These are phyloP conservation scores for Chelonia mydas DNA, from an alignment of 2,797 vertebrate genomes.

Conservation along the genomic window DNA sequence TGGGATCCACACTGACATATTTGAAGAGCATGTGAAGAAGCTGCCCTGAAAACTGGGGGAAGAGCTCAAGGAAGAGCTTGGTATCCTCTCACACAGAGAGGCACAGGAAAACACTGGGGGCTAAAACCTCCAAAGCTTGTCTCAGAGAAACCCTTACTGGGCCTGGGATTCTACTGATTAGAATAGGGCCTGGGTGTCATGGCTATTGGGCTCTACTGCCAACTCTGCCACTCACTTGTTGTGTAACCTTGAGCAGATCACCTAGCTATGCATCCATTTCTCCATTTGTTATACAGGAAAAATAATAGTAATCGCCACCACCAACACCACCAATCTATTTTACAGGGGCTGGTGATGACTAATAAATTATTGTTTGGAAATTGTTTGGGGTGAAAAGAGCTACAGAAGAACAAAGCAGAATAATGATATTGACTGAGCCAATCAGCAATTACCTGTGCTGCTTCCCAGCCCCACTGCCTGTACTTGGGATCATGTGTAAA, in stretches of 20 bases:
- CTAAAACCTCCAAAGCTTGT: not conserved
- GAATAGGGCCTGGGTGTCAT: not conserved
- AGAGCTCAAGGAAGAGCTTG: not conserved
- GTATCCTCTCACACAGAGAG: not conserved
- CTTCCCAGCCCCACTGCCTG: conserved; percentile 98
- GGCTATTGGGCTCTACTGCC: not conserved
- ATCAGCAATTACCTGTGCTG: conserved; percentile 87
- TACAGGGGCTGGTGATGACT: not conserved
- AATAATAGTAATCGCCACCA: accelerated
- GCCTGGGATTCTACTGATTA: not conserved
- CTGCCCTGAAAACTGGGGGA: not conserved
- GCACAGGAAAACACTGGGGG: not conserved
- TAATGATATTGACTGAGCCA: not conserved
- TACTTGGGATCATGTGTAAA: conserved; percentile 98
- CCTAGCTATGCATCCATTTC: not conserved
- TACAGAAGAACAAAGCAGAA: not conserved
- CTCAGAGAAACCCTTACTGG: accelerated
- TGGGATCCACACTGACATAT: not conserved
- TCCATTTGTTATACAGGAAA: not conserved
- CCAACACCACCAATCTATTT: accelerated
- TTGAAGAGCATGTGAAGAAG: not conserved
- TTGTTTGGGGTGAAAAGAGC: not conserved
- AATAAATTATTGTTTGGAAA: not conserved
- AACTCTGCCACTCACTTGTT: not conserved
- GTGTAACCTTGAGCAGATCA: not conserved